phyloP scores from a whole-genome alignment of 1,140 invertebrate species.

The Lordiphosa mommai region DNA sequence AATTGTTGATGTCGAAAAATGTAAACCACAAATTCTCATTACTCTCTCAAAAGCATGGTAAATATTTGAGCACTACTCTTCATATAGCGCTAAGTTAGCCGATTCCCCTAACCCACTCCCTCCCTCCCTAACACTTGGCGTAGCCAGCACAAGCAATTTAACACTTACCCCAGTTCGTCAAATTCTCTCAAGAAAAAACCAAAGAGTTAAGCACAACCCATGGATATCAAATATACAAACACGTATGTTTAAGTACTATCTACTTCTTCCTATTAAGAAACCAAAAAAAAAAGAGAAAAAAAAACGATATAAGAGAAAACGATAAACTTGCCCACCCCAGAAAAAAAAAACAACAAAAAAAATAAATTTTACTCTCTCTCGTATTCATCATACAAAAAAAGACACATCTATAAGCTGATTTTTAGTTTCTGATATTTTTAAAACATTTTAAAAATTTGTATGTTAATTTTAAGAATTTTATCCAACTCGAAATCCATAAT shows the following conservation, averaged over 20 bases:
- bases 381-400: not conserved
- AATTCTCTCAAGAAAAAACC: constrained; percentile 10
- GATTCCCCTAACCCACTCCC: constrained; percentile 3
- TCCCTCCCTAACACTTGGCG: constrained; percentile 37
- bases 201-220: constrained; percentile 36
- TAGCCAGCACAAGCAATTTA: constrained; percentile 72
- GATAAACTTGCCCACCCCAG: not conserved
- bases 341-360: constrained; percentile 7
- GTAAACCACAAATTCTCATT: constrained; percentile 17
- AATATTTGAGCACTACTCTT: constrained; percentile 29
- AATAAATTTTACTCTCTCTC: constrained; percentile 15
- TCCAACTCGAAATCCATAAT: no score
- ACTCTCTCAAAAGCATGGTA: constrained; percentile 25
- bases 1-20: no score
- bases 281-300: not conserved
- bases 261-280: constrained; percentile 42
- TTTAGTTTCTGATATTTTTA: no score
- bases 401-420: not conserved
- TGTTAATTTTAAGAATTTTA: no score
- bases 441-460: no score
- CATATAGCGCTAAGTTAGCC: constrained; percentile 46
- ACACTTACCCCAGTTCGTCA: constrained; percentile 38
- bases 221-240: constrained; percentile 38
- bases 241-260: constrained; percentile 34
- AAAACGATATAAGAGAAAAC: no score